Evolutionary conservation across 2,797 vertebrate genomes (phyloP), one percentile per base, ranked within the genome.

Genomic region (Xyrichtys novacula): DNA sequence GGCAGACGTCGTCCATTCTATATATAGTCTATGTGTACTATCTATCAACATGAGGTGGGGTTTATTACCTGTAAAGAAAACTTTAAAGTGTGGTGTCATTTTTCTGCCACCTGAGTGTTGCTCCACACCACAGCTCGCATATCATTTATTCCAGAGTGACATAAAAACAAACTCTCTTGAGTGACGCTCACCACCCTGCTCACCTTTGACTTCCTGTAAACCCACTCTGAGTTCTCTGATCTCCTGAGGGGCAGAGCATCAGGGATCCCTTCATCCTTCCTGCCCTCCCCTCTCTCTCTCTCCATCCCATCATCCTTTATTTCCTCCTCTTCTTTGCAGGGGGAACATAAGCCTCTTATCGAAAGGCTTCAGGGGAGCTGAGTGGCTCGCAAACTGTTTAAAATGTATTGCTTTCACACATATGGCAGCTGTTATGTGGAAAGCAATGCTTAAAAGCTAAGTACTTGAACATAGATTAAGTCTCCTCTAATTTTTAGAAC

Each of bases 301-400:
- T 54, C 31, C 69, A 12, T 80, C 67, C 60, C 44, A 39, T 72
- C 74, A 71, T 76, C 64, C 73, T 72, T 66, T 22, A 67, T 71
- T 75, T 81, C 85, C 89, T 87, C 84, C 74, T 75, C 49, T 32
- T 71, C 78, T 55, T 76, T 50, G 67, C 61, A 76, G 82, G 81
- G 78, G 81, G 59, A n/a, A 84, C 80, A 60, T 91, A 91, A 92
- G 90, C 90, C 80, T 91, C 88, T 91, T 92, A 92, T 64, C 71
- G 20, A 64, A 61, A 25, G 46, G 60, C 61, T 67, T 67, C 66
- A 42, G 62, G 43, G 77, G 58, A 32, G 26, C 66, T 23, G 52
- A 81, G 72, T 40, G 54, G 55, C 56, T 56, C 65, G 26, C 65
- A 63, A 62, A 63, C 61, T 56, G 19, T 80, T 85, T 72, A 42